Conservation (phyloP, 2,888 invertebrate species). For the Falcaria lacertinaria region DNA sequence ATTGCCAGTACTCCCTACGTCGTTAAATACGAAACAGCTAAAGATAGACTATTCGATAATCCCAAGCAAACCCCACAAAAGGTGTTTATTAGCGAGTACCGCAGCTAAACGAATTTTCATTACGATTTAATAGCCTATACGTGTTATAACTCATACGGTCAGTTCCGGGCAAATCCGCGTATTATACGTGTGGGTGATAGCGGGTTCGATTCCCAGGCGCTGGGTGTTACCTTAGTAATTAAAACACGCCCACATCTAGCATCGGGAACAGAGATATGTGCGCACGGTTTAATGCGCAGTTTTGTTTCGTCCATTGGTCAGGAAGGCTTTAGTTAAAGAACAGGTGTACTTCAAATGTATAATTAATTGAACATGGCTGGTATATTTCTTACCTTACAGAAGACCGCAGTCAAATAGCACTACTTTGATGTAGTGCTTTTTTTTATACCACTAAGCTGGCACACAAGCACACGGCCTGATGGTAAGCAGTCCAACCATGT, state of each 20-base stretch:
- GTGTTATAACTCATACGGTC: slow-evolving; percentile 6
- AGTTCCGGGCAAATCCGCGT: slow-evolving; percentile 9
- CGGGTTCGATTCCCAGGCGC: slow-evolving; percentile 40
- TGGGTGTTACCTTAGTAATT: slow-evolving; percentile 55
- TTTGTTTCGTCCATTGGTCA: slow-evolving; percentile 15
- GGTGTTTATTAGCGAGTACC: not conserved
- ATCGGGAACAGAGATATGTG: slow-evolving; percentile 1
- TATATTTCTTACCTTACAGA: too few species aligned
- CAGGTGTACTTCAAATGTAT: too few species aligned
- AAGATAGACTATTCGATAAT: too few species aligned
- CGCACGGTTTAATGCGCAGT: slow-evolving; percentile 9
- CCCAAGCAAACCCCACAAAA: not conserved
- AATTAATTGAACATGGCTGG: too few species aligned
- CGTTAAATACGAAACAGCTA: too few species aligned
- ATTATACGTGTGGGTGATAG: slow-evolving; percentile 10
- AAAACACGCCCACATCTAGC: slow-evolving; percentile 58
- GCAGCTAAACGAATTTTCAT: not conserved
- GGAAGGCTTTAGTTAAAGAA: not conserved
- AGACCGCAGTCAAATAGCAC: too few species aligned
- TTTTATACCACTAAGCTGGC: too few species aligned
- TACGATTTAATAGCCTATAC: not conserved
- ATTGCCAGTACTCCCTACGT: too few species aligned
- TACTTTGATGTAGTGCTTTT: too few species aligned
- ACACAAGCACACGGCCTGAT: too few species aligned
- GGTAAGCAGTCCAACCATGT: too few species aligned